Evolutionary conservation across 2,888 invertebrate species (phyloP).

Genomic region (Orchesellides sinensis): DNA sequence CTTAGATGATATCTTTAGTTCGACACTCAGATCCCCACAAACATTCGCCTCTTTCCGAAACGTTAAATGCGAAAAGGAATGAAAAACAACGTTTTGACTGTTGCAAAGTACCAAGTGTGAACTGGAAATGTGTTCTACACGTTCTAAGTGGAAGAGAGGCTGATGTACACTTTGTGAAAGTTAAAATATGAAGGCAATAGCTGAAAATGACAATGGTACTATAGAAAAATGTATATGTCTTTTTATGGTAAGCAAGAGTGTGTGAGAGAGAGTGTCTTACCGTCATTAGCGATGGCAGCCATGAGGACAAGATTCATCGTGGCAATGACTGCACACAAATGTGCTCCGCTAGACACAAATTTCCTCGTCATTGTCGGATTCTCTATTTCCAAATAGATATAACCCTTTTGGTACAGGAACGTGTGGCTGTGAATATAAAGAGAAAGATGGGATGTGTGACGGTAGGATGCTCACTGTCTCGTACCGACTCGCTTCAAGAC

Average conservation of each 20-base stretch:
- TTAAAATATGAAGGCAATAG: neutral
- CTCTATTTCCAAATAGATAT: neutral
- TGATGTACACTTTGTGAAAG: neutral
- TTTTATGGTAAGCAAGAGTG: neutral
- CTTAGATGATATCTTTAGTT: slow-evolving; percentile 9
- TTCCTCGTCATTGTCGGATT: slow-evolving; percentile 68
- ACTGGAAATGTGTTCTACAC: neutral
- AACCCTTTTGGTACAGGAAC: too few species aligned
- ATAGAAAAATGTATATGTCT: too few species aligned
- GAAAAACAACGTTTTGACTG: neutral
- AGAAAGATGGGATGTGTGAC: neutral
- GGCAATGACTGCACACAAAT: slow-evolving; percentile 74
- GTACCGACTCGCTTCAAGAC: too few species aligned
- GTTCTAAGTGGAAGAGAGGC: neutral
- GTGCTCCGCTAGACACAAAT: slow-evolving; percentile 72
- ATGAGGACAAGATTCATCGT: slow-evolving; percentile 75
- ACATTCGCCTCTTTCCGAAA: slow-evolving; percentile 5
- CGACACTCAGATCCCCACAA: slow-evolving; percentile 16
- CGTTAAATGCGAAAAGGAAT: slow-evolving; percentile 15
- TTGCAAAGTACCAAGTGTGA: neutral
- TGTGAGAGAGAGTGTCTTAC: slow-evolving; percentile 64
- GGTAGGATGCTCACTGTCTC: too few species aligned
- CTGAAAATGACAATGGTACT: neutral
- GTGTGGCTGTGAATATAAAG: neutral
- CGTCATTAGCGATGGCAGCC: slow-evolving; percentile 75